These are phyloP conservation scores for Galendromus occidentalis DNA, from an alignment of 1,140 invertebrate genomes.

Conservation along the genomic window DNA sequence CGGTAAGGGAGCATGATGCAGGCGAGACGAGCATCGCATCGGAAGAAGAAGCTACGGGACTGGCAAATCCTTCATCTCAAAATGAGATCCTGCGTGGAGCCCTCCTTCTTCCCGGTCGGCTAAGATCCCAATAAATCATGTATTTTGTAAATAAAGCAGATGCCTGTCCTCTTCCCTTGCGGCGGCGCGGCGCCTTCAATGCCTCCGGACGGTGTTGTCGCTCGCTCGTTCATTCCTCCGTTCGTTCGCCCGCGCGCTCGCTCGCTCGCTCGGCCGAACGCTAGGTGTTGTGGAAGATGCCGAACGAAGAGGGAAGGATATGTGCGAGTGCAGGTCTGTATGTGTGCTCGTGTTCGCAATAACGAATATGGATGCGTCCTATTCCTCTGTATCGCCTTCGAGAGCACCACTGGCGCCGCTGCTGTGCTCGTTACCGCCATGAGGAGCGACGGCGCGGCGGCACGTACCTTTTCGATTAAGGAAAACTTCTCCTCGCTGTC, in stretches of 20 bases:
- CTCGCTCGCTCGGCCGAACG: neutral
- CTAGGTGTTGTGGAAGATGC: neutral
- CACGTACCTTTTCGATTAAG: too few relatives aligned
- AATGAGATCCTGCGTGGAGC: slow-evolving; percentile 4
- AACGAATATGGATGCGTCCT: too few relatives aligned
- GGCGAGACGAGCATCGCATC: neutral
- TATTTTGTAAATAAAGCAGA: slow-evolving; percentile 12
- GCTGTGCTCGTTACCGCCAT: too few relatives aligned
- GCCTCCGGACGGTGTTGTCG: neutral
- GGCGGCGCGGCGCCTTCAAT: too few relatives aligned
- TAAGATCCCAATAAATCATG: slow-evolving; percentile 10
- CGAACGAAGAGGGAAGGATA: too few relatives aligned
- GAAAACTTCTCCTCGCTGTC: too few relatives aligned
- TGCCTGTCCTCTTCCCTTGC: neutral
- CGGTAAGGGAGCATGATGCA: neutral
- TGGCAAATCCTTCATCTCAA: slow-evolving; percentile 9
- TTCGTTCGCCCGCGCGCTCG: neutral
- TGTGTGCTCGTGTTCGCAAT: too few relatives aligned
- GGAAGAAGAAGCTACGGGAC: neutral
- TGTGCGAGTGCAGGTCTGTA: too few relatives aligned
- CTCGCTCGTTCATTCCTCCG: neutral
- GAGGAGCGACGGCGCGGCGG: too few relatives aligned
- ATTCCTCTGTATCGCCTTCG: too few relatives aligned
- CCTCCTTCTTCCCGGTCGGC: neutral
- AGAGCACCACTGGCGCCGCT: too few relatives aligned